A percentile compares a stretch with the other conserved stretches of the same genome.
phyloP scores from a whole-genome alignment of 2,113 vertebrate genomes.

The Nothocercus nigrocapillus region DNA sequence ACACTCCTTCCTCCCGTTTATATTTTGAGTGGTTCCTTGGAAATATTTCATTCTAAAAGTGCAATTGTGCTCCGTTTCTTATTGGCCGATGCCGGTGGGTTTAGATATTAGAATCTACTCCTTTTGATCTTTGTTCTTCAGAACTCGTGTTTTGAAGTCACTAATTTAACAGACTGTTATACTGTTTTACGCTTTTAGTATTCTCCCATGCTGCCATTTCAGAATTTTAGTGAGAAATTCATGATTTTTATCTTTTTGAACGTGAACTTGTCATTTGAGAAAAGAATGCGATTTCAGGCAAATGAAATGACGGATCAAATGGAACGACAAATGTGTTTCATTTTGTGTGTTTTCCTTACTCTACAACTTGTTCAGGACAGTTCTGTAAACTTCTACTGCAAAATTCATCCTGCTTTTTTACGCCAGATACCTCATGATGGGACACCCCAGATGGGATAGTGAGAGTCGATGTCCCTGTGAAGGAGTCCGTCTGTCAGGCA shows the following conservation, averaged over 20 bases:
- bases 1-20: no score
- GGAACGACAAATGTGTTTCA: not conserved
- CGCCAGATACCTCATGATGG: not conserved
- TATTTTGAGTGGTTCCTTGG: no score
- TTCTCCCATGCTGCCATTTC: not conserved
- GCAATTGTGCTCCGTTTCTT: not conserved
- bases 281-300: not conserved
- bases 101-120: not conserved
- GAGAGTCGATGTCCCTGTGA: not conserved
- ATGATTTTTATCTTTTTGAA: not conserved
- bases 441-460: not conserved
- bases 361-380: not conserved
- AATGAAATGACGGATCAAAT: not conserved
- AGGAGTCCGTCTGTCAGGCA: not conserved
- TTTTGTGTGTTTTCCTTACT: not conserved
- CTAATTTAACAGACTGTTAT: not conserved
- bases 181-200: not conserved
- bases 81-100: not conserved
- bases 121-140: not conserved
- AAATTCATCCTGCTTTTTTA: not conserved
- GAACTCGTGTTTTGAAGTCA: not conserved
- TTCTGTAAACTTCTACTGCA: not conserved
- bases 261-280: not conserved
- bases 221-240: not conserved
- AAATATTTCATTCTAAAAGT: not conserved